Percentiles rank a stretch among this genome's conserved stretches.
Evolutionary conservation across 2,888 invertebrate species (phyloP).

Genomic region (Napeogenes sylphis): DNA sequence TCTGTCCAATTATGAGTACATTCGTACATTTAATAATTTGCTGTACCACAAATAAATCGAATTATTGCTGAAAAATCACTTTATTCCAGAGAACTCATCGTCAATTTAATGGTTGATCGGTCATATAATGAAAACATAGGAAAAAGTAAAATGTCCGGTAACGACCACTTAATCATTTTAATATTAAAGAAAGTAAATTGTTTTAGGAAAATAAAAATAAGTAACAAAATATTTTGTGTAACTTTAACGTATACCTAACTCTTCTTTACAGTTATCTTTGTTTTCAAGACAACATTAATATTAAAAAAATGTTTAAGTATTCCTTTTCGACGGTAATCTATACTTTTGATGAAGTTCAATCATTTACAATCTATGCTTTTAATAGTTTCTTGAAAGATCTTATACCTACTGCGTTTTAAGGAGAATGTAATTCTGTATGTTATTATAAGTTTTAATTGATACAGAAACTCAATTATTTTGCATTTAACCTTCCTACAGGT

Average conservation of each 20-base stretch:
- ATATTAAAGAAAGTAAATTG: too few relatives aligned
- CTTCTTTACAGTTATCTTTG: too few relatives aligned
- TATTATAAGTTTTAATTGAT: constrained; percentile 19
- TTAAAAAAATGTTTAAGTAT: too few relatives aligned
- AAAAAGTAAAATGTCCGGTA: background rate
- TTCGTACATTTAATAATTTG: constrained; percentile 24
- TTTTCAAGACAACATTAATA: too few relatives aligned
- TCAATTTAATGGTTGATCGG: constrained; percentile 28
- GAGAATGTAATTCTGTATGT: constrained; percentile 6
- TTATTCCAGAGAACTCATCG: constrained; percentile 25
- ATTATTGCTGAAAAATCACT: constrained; percentile 31
- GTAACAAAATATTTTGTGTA: too few relatives aligned
- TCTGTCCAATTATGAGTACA: constrained; percentile 18
- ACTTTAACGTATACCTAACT: too few relatives aligned
- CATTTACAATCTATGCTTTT: too few relatives aligned
- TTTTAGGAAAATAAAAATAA: too few relatives aligned
- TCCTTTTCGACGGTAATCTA: too few relatives aligned
- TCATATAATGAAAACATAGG: constrained; percentile 18
- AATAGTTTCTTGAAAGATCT: too few relatives aligned
- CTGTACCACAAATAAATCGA: constrained; percentile 26
- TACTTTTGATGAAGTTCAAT: too few relatives aligned
- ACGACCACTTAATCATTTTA: background rate
- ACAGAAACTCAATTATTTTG: constrained; percentile 26
- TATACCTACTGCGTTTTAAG: constrained; percentile 9
- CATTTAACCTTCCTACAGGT: constrained; percentile 26